Evolutionary conservation across 2,888 invertebrate species (phyloP).

Genomic region (Cabera pusaria): DNA sequence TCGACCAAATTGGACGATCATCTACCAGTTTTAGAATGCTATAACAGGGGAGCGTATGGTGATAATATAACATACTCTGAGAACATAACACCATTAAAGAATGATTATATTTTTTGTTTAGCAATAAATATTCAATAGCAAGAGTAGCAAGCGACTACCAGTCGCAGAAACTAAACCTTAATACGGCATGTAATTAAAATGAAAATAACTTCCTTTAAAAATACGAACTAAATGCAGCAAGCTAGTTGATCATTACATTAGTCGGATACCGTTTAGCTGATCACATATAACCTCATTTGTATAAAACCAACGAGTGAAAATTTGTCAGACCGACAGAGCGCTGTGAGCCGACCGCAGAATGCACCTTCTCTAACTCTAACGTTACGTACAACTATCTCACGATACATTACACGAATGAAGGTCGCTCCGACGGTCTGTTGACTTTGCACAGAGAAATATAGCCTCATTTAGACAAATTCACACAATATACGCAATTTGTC

Average conservation of each 20-base stretch:
- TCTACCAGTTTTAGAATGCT: slow-evolving; percentile 20
- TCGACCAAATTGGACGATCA: slow-evolving; percentile 22
- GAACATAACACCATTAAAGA: too few species aligned
- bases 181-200: too few species aligned
- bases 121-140: too few species aligned
- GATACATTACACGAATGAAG: slow-evolving; percentile 4
- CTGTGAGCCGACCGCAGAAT: background rate
- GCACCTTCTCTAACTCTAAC: background rate
- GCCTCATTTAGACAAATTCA: slow-evolving; percentile 8
- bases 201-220: too few species aligned
- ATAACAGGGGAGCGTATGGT: slow-evolving; percentile 5
- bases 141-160: too few species aligned
- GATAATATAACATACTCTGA: slow-evolving; percentile 1
- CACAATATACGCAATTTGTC: slow-evolving; percentile 6
- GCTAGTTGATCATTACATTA: too few species aligned
- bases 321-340: background rate
- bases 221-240: too few species aligned
- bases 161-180: too few species aligned
- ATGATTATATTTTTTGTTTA: too few species aligned
- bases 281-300: slow-evolving; percentile 7
- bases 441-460: slow-evolving; percentile 3
- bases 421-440: slow-evolving; percentile 2
- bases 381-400: background rate
- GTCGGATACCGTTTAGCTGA: slow-evolving; percentile 4
- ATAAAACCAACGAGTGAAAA: slow-evolving; percentile 1